Evolutionary conservation across 2,888 invertebrate genomes (phyloP), one percentile per base, ranked within the genome.

Genomic region (Cordylochernes scorpioides): DNA sequence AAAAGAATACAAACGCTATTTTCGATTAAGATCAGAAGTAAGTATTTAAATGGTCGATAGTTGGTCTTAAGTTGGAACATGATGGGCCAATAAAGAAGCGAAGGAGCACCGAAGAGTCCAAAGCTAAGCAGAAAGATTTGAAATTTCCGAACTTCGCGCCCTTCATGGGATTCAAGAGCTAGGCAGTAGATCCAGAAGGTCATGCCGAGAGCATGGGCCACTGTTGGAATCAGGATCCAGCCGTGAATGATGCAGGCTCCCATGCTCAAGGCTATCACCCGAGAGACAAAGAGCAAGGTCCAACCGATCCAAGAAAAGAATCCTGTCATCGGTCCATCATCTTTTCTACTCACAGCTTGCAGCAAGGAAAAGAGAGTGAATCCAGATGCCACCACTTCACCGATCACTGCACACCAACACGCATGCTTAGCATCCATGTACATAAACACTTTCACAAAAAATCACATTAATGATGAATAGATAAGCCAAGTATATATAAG

Each of bases 41-140:
- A 25, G 28, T 40, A 43, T 13, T 35, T 34, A 6, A 39, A 16
- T 6, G 41, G 40, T 9, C 39, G 30, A 17, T 33, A 32, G n/a
- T 29, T 15, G 19, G 40, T 35, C 22, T 40, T 40, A 18, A 42
- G 29, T 14, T 39, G 35, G 26, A 42, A 42, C 40, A 43, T 39
- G 16, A 43, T 36, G 3, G 43, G 43, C 43, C 43, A 43, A 17
- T 39, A 36, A 4, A 39, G 32, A 4, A 43, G 31, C 3, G 43
- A 43, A 4, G 43, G 43, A 5, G 43, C 15, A 2, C 42, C 42
- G 22, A 43, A 43, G 17, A 43, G 35, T 13, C 39, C 26, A 18
- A 43, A 38, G 5, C 40, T 31, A 17, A 43, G 27, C n/a, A 38
- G 31, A 17, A 31, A 35, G 7, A 31, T 17, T 3, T 29, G 26